Evolutionary conservation across 2,888 invertebrate genomes (phyloP), one percentile per base, ranked within the genome.

Genomic region (Pheosia gnoma): DNA sequence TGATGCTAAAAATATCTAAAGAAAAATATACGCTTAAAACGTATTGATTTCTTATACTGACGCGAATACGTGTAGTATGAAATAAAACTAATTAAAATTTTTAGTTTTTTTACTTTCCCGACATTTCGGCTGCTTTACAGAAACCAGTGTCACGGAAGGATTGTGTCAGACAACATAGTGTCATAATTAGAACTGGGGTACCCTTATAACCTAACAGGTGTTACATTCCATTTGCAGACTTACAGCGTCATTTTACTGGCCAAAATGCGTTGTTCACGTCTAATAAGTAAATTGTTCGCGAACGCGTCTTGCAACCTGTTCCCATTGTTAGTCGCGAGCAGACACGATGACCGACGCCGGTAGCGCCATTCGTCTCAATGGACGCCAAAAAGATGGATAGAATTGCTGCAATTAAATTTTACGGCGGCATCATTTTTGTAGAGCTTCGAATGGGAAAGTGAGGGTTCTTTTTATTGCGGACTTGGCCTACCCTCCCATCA

Each of bases 251-350:
- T 89, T 76, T 89, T 89, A 89, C 65, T 8, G 55, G 13, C 60
- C 58, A 66, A 68, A 82, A 82, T 83, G 87, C 4, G 55, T 86
- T 85, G 78, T 81, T 74, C 73, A 77, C 83, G 65, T 89, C 88
- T 91, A 92, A 88, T 89, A 89, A 88, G 90, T 91, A 89, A 92
- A 92, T 90, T 86, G 89, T 89, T 89, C 84, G 85, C 87, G 83
- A 88, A 84, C 85, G 70, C 80, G 79, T 70, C 70, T 75, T 61
- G 80, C 79, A 91, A 90, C 91, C 90, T 87, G 90, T 90, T 89
- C 75, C 69, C 84, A 87, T 89, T 90, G 89, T 90, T 84, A 76
- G 80, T 77, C 67, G 71, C 69, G 67, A 67, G 75, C 77, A 78
- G 81, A 79, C 81, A 83, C 74, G 80, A 77, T 74, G 71, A 71